Evolutionary conservation across 92 coral and sea anemone species (phyloP).

Genomic region (Blastomussa wellsi): DNA sequence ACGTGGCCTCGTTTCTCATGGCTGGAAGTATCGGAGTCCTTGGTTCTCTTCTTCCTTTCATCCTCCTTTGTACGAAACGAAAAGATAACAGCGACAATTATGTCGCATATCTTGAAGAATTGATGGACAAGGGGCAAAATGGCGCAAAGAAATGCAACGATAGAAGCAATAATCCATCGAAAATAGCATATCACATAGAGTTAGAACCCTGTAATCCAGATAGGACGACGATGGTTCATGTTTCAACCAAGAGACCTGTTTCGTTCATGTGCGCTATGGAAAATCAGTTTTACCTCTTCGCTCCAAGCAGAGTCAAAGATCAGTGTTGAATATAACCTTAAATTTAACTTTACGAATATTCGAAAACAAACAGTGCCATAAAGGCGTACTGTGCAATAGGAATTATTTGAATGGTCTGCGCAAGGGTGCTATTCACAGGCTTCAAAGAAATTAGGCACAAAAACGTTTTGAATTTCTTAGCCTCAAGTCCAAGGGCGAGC

Average conservation of each 20-base stretch:
- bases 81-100: neutral
- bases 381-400: neutral
- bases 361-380: neutral
- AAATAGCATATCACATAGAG: neutral
- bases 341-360: neutral
- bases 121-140: constrained; percentile 30
- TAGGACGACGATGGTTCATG: neutral
- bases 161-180: neutral
- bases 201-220: neutral
- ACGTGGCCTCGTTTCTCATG: constrained; percentile 23
- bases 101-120: constrained; percentile 25
- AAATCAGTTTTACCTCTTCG: constrained; percentile 9
- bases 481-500: too few species aligned
- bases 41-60: constrained; percentile 31
- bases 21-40: constrained; percentile 25
- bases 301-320: neutral
- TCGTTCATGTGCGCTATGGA: constrained; percentile 39
- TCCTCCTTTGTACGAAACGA: neutral
- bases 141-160: neutral
- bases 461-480: too few species aligned
- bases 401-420: neutral
- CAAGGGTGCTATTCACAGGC: neutral
- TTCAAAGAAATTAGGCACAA: too few species aligned
- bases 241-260: constrained; percentile 27
- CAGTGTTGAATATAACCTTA: neutral